A percentile compares a stretch with the other conserved stretches of the same genome.
These are phyloP conservation scores for Batillaria attramentaria DNA, from an alignment of 1,140 invertebrate species.

Conservation along the genomic window DNA sequence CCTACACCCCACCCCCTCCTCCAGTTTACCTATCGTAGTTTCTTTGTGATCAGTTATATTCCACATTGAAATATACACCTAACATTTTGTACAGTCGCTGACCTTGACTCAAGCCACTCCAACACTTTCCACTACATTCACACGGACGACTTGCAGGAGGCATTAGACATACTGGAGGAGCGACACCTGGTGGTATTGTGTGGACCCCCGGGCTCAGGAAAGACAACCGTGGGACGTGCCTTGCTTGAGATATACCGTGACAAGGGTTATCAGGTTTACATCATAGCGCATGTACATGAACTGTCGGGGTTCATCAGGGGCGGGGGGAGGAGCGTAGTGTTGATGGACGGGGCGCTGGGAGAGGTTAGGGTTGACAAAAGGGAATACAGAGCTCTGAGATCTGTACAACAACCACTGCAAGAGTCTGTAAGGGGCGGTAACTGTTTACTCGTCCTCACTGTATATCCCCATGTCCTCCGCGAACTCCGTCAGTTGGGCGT, in stretches of 20 bases:
- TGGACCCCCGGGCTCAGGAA: constrained; percentile 5
- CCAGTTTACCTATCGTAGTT: too few relatives aligned
- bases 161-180: neutral
- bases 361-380: neutral
- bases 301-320: neutral
- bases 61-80: too few relatives aligned
- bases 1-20: too few relatives aligned
- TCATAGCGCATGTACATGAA: neutral
- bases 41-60: too few relatives aligned
- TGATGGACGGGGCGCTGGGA: constrained; percentile 9
- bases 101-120: too few relatives aligned
- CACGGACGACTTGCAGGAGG: neutral
- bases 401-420: neutral
- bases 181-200: neutral
- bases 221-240: neutral
- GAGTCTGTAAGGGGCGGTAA: neutral
- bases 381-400: neutral
- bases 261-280: neutral
- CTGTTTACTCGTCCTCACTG: constrained; percentile 11
- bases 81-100: too few relatives aligned
- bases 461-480: constrained; percentile 19
- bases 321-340: neutral
- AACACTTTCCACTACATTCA: neutral
- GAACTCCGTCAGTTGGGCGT: neutral
- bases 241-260: neutral